Base-by-base conservation (phyloP, 1,140 invertebrate species). In the Eciton burchellii region DNA sequence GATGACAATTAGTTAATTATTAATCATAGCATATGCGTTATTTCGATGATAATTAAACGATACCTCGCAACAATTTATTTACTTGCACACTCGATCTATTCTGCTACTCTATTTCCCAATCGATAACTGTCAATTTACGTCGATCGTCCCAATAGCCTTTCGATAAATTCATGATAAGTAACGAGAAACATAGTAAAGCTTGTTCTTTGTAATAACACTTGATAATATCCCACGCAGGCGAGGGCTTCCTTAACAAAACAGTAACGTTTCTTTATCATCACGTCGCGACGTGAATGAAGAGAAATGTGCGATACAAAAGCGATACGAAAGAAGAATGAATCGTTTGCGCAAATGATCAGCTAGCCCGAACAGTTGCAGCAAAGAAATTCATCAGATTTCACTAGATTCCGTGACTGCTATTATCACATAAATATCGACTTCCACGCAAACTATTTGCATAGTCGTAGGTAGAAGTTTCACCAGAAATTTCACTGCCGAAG, bases 1-100 rank as follows among this genome's bases (percentile, higher is more conserved):
- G 74, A 79, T 79, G 49, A 57, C 63, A 79, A 70, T 79, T 70
- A 79, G 68, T 79, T 79, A 79, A 79, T 79, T 79, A 79, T 79
- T 79, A 79, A 70, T 56, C 35, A 70, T 79, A 79, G 74, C 74
- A 77, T 47, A 79, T 79, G 63, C 35, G 16, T 79, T 35, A 66
- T 70, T 79, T 79, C 9, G 6, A 63, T 68, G 26, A 49, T 70
- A 79, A 79, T 79, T 79, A 79, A 79, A 79, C 49, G 24, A 26
- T 68, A 68, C 41, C 49, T 56, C n/a, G 21, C 21, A 21, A 35
- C 35, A 35, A 70, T 43, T 79, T 57, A 79, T 79, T 79, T 57
- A 79, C 49, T 79, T 24, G 26, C 26, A 29, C 45, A 43, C 35
- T 57, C 35, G 63, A 45, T 70, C 35, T 70, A 45, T 45, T 54